A percentile compares a stretch with the other conserved stretches of the same genome.
phyloP scores from a whole-genome alignment of 2,888 invertebrate genomes.

The Callinectes sapidus region DNA sequence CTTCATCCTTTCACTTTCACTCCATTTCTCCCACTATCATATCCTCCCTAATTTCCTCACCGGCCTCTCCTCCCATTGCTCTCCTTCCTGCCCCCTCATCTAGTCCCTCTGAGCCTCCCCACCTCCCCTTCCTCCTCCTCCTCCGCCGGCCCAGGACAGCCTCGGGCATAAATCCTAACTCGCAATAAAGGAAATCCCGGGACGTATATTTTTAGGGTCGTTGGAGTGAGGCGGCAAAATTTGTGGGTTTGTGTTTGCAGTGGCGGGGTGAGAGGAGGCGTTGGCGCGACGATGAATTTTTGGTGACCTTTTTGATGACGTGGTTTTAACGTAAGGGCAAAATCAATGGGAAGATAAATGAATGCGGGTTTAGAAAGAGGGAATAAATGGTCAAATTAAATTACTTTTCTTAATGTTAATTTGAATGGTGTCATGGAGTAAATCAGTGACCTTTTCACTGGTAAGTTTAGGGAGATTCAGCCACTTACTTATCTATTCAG shows the following conservation, averaged over 20 bases:
- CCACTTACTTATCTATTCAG: no score
- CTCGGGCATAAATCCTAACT: constrained; percentile 5
- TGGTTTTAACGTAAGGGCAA: background rate
- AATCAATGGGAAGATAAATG: background rate
- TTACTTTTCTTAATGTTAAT: background rate
- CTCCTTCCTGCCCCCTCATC: constrained; percentile 8
- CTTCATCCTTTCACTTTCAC: background rate
- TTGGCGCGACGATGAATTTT: background rate
- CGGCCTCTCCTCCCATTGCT: background rate
- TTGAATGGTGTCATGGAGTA: no score
- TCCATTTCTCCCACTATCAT: constrained; percentile 16
- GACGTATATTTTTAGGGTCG: constrained; percentile 24
- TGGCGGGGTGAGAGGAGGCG: background rate
- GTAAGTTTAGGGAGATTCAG: no score
- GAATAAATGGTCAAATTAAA: background rate
- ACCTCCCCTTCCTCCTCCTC: background rate
- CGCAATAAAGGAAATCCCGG: constrained; percentile 32
- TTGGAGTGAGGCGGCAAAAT: constrained; percentile 6
- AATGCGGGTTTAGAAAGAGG: background rate
- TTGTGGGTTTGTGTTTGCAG: constrained; percentile 29
- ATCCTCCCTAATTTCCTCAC: background rate
- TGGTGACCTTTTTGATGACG: background rate
- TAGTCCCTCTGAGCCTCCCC: background rate
- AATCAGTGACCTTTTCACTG: no score
- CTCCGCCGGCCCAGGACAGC: background rate